phyloP scores from a whole-genome alignment of 2,113 vertebrate genomes.

The Lathamus discolor region DNA sequence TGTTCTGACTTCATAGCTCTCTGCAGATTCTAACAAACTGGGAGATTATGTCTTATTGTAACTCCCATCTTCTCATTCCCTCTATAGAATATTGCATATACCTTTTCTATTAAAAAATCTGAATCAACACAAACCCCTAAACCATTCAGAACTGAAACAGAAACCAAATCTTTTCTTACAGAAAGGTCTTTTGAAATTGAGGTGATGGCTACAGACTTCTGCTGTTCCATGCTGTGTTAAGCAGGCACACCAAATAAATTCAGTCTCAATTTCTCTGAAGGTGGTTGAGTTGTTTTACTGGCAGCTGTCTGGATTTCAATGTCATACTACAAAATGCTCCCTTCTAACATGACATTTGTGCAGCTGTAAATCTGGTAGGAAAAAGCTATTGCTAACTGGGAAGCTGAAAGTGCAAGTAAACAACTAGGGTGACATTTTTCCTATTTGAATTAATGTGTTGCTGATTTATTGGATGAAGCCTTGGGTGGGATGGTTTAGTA shows the following conservation, averaged over 20 bases:
- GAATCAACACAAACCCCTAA: not conserved
- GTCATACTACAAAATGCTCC: not conserved
- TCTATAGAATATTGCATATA: not conserved
- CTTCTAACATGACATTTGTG: not conserved
- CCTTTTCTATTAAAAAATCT: not conserved
- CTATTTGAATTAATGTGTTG: not conserved
- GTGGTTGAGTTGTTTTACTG: constrained; percentile 7
- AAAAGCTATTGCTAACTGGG: not conserved
- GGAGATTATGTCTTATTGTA: not conserved
- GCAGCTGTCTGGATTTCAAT: not conserved
- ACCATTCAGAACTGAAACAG: not conserved
- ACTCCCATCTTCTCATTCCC: not conserved
- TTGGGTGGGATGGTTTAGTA: too few species aligned
- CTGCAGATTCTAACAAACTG: not conserved
- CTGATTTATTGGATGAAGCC: not conserved
- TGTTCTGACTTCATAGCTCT: not conserved
- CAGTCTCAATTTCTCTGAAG: not conserved
- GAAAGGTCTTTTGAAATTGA: not conserved
- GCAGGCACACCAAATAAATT: not conserved
- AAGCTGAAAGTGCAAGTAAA: not conserved
- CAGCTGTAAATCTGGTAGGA: not conserved
- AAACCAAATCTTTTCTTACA: not conserved
- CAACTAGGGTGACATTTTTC: not conserved
- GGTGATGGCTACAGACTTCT: not conserved
- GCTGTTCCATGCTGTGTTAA: not conserved